Evolutionary conservation across 2,797 vertebrate genomes (phyloP).

Genomic region (Fundulus diaphanus): DNA sequence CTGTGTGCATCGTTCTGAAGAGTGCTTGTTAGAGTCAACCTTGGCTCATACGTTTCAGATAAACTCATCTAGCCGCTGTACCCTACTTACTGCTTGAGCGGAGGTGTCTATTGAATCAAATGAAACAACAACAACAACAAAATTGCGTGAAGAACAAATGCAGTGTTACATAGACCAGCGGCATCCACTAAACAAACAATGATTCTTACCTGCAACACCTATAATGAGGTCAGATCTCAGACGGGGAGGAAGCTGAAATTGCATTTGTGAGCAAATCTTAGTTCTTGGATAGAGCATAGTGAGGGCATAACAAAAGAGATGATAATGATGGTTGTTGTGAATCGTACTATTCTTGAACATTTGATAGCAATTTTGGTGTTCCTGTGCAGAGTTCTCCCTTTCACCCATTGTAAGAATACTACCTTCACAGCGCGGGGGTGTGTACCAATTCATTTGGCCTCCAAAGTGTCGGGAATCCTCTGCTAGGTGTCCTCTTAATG

Average conservation of each 20-base stretch:
- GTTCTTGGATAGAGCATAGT: background rate
- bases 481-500: conserved; percentile 72
- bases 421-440: conserved; percentile 51
- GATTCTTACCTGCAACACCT: conserved; percentile 14
- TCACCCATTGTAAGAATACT: conserved; percentile 20
- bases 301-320: background rate
- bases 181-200: conserved; percentile 3
- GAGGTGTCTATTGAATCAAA: conserved; percentile 39
- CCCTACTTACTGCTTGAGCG: conserved; percentile 38
- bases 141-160: conserved; percentile 28
- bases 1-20: conserved; percentile 50
- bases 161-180: conserved; percentile 12
- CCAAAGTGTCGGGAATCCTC: conserved; percentile 56
- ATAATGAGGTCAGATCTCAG: background rate
- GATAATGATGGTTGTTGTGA: background rate
- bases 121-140: conserved; percentile 20
- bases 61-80: conserved; percentile 37
- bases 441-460: conserved; percentile 67
- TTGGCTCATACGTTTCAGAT: conserved; percentile 64
- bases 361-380: conserved; percentile 11
- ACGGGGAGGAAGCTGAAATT: background rate
- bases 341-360: conserved; percentile 7
- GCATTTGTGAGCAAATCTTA: background rate
- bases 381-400: conserved; percentile 26
- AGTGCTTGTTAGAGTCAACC: conserved; percentile 57